phyloP scores from a whole-genome alignment of 2,888 invertebrate species.

The Schrankia costaestrigalis region DNA sequence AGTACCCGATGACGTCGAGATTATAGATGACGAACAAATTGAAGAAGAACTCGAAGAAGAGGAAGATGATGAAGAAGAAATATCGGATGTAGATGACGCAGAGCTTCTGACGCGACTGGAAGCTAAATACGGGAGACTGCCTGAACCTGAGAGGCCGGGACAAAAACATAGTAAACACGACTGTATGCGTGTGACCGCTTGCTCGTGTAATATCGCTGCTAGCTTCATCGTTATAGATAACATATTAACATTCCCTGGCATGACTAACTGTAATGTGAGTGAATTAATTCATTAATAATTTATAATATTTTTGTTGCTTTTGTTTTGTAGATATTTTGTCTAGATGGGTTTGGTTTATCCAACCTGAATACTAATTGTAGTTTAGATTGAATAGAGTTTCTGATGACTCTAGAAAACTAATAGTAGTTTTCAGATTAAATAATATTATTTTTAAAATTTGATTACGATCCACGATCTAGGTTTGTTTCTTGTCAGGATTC shows the following conservation, averaged over 20 bases:
- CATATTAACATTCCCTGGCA: conserved; percentile 53
- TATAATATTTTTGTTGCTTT: conserved; percentile 14
- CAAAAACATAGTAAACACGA: conserved; percentile 69
- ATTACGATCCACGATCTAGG: too few species aligned
- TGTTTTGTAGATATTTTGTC: too few species aligned
- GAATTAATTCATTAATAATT: conserved; percentile 28
- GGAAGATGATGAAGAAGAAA: conserved; percentile 74
- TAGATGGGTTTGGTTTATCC: too few species aligned
- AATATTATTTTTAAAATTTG: too few species aligned
- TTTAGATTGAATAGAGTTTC: too few species aligned
- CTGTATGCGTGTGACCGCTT: conserved; percentile 35
- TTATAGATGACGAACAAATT: conserved; percentile 71
- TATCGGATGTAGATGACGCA: conserved; percentile 85
- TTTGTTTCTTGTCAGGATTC: too few species aligned
- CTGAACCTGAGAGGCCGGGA: conserved; percentile 74
- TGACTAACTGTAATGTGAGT: conserved; percentile 71
- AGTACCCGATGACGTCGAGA: conserved; percentile 67
- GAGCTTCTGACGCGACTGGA: conserved; percentile 86
- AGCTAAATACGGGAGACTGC: conserved; percentile 86
- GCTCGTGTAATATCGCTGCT: conserved; percentile 33
- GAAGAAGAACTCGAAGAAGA: conserved; percentile 72
- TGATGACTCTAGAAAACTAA: too few species aligned
- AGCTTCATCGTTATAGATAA: conserved; percentile 49
- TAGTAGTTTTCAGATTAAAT: too few species aligned
- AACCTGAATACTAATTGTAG: too few species aligned